Percentiles rank a stretch among this genome's conserved stretches.
Evolutionary conservation across 1,140 invertebrate species (phyloP).

Genomic region (Aphaenogaster ashmeadi): DNA sequence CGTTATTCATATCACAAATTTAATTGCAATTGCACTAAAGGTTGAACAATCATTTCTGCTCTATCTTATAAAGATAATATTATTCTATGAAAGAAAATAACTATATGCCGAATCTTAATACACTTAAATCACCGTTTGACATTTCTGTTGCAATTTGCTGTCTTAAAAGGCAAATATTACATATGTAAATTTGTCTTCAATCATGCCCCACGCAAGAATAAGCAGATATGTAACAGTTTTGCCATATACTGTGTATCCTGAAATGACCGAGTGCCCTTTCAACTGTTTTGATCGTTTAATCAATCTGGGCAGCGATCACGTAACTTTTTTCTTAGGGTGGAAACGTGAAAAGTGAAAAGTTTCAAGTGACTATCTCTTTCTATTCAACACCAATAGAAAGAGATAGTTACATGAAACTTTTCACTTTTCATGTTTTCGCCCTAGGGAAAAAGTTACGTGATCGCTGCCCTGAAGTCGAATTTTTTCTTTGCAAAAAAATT

Average conservation of each 20-base stretch:
- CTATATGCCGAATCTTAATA: not conserved
- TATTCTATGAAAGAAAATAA: not conserved
- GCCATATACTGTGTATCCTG: not conserved
- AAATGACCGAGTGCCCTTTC: not conserved
- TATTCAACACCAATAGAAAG: too few relatives aligned
- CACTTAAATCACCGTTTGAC: constrained; percentile 13
- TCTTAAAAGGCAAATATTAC: constrained; percentile 40
- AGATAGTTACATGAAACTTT: too few relatives aligned
- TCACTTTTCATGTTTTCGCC: too few relatives aligned
- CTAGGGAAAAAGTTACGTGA: too few relatives aligned
- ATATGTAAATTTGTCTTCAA: constrained; percentile 29
- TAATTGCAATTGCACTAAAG: not conserved
- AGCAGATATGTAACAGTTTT: constrained; percentile 12
- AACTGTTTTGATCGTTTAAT: not conserved
- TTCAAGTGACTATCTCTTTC: too few relatives aligned
- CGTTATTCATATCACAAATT: not conserved
- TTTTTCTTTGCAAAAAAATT: not conserved
- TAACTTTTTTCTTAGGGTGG: too few relatives aligned
- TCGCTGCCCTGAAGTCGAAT: not conserved
- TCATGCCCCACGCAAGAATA: constrained; percentile 25
- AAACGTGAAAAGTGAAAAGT: too few relatives aligned
- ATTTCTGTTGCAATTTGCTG: constrained; percentile 38
- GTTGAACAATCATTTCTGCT: not conserved
- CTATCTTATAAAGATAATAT: not conserved
- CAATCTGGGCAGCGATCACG: too few relatives aligned